phyloP scores from a whole-genome alignment of 1,140 invertebrate species.

The fruit fly (Drosophila melanogaster) region DNA sequence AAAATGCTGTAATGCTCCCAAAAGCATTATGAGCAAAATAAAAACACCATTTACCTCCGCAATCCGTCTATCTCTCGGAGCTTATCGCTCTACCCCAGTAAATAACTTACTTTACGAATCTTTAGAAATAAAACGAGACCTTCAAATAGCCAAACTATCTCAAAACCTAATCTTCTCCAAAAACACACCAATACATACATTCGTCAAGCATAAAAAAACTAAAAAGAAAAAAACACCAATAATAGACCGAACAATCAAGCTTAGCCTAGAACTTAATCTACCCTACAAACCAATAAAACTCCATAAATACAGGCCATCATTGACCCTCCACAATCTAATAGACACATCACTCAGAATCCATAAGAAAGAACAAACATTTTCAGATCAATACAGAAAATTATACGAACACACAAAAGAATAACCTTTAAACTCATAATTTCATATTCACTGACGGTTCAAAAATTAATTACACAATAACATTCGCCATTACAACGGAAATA shows the following conservation, averaged over 20 bases:
- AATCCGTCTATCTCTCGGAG: too few species aligned
- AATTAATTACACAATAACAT: too few species aligned
- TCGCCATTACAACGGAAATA: too few species aligned
- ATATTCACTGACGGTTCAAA: too few species aligned
- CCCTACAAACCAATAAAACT: slow-evolving; percentile 7
- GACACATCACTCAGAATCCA: not conserved
- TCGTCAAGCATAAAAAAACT: not conserved
- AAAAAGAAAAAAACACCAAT: not conserved
- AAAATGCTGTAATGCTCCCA: too few species aligned
- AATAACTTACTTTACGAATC: not conserved
- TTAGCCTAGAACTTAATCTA: slow-evolving; percentile 2
- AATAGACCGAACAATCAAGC: not conserved
- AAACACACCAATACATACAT: not conserved
- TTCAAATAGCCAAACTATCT: not conserved
- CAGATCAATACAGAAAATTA: too few species aligned
- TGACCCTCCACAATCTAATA: slow-evolving; percentile 8
- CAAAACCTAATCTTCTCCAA: not conserved
- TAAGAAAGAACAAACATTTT: not conserved
- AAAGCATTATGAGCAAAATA: too few species aligned
- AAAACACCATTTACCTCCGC: too few species aligned
- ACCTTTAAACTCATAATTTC: too few species aligned
- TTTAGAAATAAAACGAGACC: not conserved
- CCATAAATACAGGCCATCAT: slow-evolving; percentile 8
- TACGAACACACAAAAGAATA: too few species aligned
- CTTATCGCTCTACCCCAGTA: too few species aligned